Evolutionary conservation across 2,797 vertebrate genomes (phyloP).

Genomic region (Taeniopygia guttata): DNA sequence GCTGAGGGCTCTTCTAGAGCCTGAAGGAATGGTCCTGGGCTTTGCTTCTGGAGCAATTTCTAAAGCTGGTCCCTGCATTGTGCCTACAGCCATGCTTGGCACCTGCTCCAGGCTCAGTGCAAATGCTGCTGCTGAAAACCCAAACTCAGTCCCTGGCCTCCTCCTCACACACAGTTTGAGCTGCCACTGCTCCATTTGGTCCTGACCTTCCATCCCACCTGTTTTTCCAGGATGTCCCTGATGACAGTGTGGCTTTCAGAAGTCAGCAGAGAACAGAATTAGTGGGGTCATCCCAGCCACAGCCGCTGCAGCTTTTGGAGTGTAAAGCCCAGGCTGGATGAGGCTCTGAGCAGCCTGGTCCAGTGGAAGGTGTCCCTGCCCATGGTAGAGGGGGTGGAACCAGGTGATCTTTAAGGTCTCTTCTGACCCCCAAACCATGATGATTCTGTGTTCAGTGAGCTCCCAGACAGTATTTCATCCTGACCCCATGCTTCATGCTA

Average conservation of each 20-base stretch:
- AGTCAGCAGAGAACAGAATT: background rate
- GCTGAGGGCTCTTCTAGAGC: background rate
- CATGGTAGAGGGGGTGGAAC: accelerated
- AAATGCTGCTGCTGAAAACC: background rate
- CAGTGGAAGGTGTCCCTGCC: background rate
- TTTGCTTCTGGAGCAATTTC: background rate
- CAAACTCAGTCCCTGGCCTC: background rate
- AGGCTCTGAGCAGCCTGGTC: background rate
- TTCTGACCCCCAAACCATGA: background rate
- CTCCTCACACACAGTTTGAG: background rate
- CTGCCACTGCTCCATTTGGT: background rate
- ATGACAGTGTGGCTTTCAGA: background rate
- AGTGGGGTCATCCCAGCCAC: background rate
- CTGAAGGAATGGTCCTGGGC: background rate
- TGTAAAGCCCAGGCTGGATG: background rate
- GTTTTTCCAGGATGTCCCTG: background rate
- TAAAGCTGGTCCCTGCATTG: background rate
- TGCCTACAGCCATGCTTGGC: background rate
- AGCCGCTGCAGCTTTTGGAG: background rate
- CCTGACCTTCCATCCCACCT: background rate
- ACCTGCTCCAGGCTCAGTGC: background rate
- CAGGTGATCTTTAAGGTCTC: background rate
- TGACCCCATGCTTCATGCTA: background rate
- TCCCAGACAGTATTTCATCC: background rate
- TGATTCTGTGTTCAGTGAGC: background rate